Percentiles rank a stretch among this genome's conserved stretches.
phyloP scores from a whole-genome alignment of 2,797 vertebrate genomes.

The Megalops cyprinoides region DNA sequence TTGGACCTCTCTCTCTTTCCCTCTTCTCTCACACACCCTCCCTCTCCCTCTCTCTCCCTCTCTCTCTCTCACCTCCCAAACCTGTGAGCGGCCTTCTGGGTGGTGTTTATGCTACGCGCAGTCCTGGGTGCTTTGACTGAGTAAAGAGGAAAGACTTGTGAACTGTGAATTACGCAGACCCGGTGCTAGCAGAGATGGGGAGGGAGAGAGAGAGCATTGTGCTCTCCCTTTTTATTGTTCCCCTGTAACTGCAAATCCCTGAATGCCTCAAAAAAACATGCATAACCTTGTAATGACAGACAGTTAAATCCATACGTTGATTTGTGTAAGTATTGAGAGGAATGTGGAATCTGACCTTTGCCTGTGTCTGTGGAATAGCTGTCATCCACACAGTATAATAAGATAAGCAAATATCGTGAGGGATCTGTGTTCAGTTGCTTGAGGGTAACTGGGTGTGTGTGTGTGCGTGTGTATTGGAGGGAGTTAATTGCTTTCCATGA shows the following conservation, averaged over 20 bases:
- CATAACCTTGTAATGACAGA: neutral
- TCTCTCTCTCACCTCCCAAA: too few relatives aligned
- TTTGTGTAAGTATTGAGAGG: constrained; percentile 27
- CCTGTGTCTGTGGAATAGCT: neutral
- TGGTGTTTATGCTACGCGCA: too few relatives aligned
- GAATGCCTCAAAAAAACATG: neutral
- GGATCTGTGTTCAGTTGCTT: constrained; percentile 53
- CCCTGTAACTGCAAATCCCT: too few relatives aligned
- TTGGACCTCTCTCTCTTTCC: constrained; percentile 48
- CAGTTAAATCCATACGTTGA: neutral
- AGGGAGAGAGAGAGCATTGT: constrained; percentile 33
- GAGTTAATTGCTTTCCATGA: constrained; percentile 76
- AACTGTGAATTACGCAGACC: constrained; percentile 51
- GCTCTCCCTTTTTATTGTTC: neutral
- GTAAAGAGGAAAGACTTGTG: constrained; percentile 54
- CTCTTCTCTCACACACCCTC: constrained; percentile 39
- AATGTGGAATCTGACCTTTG: neutral
- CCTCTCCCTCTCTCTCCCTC: constrained; percentile 56
- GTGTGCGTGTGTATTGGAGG: constrained; percentile 27
- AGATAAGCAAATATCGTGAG: neutral
- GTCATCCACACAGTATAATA: neutral
- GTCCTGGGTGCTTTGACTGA: constrained; percentile 55
- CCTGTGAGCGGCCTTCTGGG: too few relatives aligned
- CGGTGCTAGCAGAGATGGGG: constrained; percentile 35
- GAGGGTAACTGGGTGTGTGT: constrained; percentile 55